Evolutionary conservation across 2,113 vertebrate species (phyloP).

Genomic region (Geococcyx californianus): DNA sequence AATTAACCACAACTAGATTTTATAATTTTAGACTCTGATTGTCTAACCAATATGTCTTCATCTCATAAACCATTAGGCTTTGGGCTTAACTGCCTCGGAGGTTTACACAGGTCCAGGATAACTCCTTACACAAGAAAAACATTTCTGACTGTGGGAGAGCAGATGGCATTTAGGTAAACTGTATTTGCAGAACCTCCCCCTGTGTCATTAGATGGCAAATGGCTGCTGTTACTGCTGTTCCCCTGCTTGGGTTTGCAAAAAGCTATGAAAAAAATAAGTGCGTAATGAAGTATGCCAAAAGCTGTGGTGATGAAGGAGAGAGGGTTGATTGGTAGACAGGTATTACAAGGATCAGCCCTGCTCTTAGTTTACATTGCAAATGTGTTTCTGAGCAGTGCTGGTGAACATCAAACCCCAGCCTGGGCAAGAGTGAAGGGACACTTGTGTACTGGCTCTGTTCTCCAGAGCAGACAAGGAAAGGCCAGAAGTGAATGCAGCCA

Average conservation of each 20-base stretch:
- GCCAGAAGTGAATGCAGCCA: not conserved
- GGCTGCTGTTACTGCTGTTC: not conserved
- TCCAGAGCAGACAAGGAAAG: not conserved
- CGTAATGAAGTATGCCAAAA: not conserved
- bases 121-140: conserved; percentile 20
- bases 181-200: conserved; percentile 1
- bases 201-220: conserved; percentile 42
- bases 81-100: conserved; percentile 6
- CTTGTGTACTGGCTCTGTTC: not conserved
- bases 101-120: not conserved
- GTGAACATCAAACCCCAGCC: not conserved
- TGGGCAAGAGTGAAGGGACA: not conserved
- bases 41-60: not conserved
- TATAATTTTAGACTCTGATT: not conserved
- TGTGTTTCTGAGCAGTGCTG: not conserved
- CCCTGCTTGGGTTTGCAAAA: not conserved
- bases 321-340: not conserved
- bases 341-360: not conserved
- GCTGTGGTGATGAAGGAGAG: not conserved
- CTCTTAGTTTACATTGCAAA: not conserved
- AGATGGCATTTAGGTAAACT: conserved; percentile 57
- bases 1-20: not conserved
- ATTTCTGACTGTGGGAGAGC: conserved; percentile 22
- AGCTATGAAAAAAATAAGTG: not conserved
- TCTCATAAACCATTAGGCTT: not conserved